phyloP scores from a whole-genome alignment of 2,888 invertebrate genomes.

The Rhodophaea formosa region DNA sequence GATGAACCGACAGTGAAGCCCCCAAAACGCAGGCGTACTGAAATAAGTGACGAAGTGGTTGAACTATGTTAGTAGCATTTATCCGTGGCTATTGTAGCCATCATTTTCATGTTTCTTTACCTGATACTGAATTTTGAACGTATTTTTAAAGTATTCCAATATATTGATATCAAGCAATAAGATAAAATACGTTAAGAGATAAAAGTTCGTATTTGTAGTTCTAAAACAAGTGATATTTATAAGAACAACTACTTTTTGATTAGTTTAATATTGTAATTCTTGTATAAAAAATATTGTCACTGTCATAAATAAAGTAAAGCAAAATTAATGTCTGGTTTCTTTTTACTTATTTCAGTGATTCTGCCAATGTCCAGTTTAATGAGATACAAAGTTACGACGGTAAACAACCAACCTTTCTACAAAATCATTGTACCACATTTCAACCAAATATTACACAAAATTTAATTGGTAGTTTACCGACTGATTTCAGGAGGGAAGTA shows the following conservation, averaged over 20 bases:
- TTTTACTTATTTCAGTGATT: too few relatives aligned
- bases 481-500: too few relatives aligned
- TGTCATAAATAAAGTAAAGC: slow-evolving; percentile 5
- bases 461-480: too few relatives aligned
- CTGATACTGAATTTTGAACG: slow-evolving; percentile 1
- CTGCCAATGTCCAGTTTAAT: too few relatives aligned
- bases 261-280: slow-evolving; percentile 5
- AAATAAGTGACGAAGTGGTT: slow-evolving; percentile 57
- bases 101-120: background rate
- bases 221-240: slow-evolving; percentile 22
- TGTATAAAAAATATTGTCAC: slow-evolving; percentile 7
- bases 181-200: background rate
- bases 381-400: too few relatives aligned
- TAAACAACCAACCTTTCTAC: too few relatives aligned
- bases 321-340: background rate
- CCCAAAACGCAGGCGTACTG: slow-evolving; percentile 67
- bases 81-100: background rate
- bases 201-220: slow-evolving; percentile 5
- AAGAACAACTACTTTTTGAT: slow-evolving; percentile 18
- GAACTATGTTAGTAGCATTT: slow-evolving; percentile 55
- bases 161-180: slow-evolving; percentile 4
- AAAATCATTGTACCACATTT: too few relatives aligned
- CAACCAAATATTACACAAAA: too few relatives aligned
- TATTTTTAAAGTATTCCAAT: slow-evolving; percentile 14
- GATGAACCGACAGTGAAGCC: slow-evolving; percentile 59